Evolutionary conservation across 2,113 vertebrate genomes (phyloP), one percentile per base, ranked within the genome.

Genomic region (Gymnobelideus leadbeateri): DNA sequence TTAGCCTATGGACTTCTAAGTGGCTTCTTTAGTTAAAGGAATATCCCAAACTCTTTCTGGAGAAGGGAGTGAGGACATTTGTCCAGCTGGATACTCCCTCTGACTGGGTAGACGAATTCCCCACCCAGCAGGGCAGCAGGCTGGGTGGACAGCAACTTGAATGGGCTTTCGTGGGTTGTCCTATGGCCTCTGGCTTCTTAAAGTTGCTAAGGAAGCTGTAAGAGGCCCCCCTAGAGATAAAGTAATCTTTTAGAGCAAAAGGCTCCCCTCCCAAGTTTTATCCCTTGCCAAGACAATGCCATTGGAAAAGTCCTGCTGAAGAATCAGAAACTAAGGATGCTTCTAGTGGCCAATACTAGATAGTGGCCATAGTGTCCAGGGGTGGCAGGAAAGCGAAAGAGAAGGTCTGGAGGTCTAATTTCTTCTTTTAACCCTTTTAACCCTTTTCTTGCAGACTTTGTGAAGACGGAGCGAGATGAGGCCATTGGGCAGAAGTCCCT

Each of bases 381-480:
- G 68, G n/a, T 21, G 31, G 19, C 68, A 43, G 68, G 19, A 84
- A 23, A 84, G 26, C 31, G 55, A 49, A 49, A 49, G 47, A 49
- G 47, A 49, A 49, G 47, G 47, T 0, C 2, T 90, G 8, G 26
- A 25, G 8, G 2, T 84, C 57, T 96, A 93, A 95, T 43, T 0
- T 31, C 24, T 19, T 55, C 52, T 84, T 55, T 84, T 92, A 31
- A 11, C 26, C 93, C 52, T 84, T 55, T 84, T 92, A 31, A 11
- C 26, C 93, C 46, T 95, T 96, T 89, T 96, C 28, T 50, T 98
- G 95, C 96, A 99, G 99, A 99, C 98, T 99, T 99, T 96, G 99
- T 99, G 97, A 99, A 99, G 99, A 98, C 99, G 3, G 99, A 99
- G 96, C 98, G 98, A 26, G 99, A 99, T 94, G 99, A 99, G 97